Evolutionary conservation across 2,113 vertebrate species (phyloP).

Genomic region (Entosphenus tridentatus): DNA sequence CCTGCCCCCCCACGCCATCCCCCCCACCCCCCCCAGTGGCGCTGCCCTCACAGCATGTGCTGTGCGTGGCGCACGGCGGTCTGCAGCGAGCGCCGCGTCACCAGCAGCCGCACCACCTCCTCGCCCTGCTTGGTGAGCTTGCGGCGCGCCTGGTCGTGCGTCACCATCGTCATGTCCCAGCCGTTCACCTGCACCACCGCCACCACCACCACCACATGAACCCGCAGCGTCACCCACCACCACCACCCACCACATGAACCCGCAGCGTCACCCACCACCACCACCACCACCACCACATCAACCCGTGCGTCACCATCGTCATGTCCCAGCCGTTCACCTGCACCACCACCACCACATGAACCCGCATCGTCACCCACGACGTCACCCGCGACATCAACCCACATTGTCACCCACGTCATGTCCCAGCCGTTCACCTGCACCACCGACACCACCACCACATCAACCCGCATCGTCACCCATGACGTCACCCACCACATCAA

Average conservation of each 20-base stretch:
- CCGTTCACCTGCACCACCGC: slow-evolving; percentile 51
- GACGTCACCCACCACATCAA: too few species aligned
- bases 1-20: too few species aligned
- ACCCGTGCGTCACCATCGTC: slow-evolving; percentile 91
- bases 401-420: slow-evolving; percentile 31
- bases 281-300: slow-evolving; percentile 25
- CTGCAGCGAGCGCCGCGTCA: slow-evolving; percentile 65
- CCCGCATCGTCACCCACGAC: too few species aligned
- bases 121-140: slow-evolving; percentile 69
- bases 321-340: slow-evolving; percentile 98
- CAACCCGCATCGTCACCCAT: too few species aligned
- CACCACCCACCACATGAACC: too few species aligned
- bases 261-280: too few species aligned
- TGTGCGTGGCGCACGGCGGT: slow-evolving; percentile 38
- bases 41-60: too few species aligned
- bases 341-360: not conserved
- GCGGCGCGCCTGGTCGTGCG: slow-evolving; percentile 76
- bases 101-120: slow-evolving; percentile 64
- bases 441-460: not conserved
- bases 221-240: too few species aligned
- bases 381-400: too few species aligned
- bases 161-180: slow-evolving; percentile 98
- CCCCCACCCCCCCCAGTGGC: too few species aligned
- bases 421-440: slow-evolving; percentile 89
- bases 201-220: too few species aligned